These are phyloP conservation scores for Tetragonula carbonaria DNA, from an alignment of 2,888 invertebrate genomes.

Conservation along the genomic window DNA sequence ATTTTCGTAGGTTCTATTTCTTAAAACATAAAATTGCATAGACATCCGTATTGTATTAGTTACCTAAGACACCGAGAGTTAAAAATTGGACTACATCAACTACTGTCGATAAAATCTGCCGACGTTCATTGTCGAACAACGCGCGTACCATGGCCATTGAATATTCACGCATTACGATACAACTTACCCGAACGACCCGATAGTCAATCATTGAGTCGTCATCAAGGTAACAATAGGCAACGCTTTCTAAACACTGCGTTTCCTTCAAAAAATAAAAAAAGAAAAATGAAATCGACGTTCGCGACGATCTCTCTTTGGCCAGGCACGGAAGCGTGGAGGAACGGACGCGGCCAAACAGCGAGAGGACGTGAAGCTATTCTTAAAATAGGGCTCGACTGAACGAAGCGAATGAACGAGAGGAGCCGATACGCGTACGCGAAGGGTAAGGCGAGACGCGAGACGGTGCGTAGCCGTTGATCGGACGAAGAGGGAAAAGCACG, in stretches of 20 bases:
- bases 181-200: not conserved
- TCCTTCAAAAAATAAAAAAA: conserved; percentile 1
- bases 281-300: not conserved
- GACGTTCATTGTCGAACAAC: not conserved
- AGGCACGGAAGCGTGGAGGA: conserved; percentile 46
- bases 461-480: conserved; percentile 10
- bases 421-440: conserved; percentile 50
- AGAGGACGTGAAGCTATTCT: conserved; percentile 81
- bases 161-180: not conserved
- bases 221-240: not conserved
- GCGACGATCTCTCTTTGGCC: conserved; percentile 1
- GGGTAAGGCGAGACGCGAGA: conserved; percentile 27
- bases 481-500: conserved; percentile 43
- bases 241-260: not conserved
- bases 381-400: conserved; percentile 81
- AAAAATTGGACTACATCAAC: not conserved
- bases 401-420: conserved; percentile 63
- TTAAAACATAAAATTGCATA: no score
- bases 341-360: conserved; percentile 39
- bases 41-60: not conserved
- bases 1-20: no score
- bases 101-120: not conserved
- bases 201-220: not conserved
- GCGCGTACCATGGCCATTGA: no score
- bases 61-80: not conserved